Conservation (phyloP, 2,888 invertebrate genomes). For the Hirtodrosophila histrioides region DNA sequence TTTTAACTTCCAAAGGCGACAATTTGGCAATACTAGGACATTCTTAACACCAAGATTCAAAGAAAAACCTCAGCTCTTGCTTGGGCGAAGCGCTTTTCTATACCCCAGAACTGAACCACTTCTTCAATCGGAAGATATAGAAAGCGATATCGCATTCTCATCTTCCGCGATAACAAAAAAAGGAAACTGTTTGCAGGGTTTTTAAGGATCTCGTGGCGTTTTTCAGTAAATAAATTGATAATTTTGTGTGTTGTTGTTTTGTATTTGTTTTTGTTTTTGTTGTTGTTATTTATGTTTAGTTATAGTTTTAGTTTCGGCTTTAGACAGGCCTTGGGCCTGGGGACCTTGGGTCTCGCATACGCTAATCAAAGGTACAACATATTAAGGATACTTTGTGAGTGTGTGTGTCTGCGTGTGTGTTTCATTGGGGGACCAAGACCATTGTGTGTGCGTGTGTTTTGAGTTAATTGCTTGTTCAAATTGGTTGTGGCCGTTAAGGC, state of each 20-base stretch:
- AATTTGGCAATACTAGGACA: too few relatives aligned
- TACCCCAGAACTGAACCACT: too few relatives aligned
- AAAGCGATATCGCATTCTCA: too few relatives aligned
- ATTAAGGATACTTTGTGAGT: background rate
- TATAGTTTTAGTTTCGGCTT: background rate
- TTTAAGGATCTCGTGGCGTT: constrained; percentile 11
- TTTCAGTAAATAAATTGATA: background rate
- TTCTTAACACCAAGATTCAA: too few relatives aligned
- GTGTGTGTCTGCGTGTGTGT: constrained; percentile 1
- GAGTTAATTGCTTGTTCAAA: constrained; percentile 7
- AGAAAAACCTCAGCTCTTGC: too few relatives aligned
- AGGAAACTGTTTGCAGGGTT: too few relatives aligned
- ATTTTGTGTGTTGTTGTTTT: constrained; percentile 12
- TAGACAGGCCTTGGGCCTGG: constrained; percentile 4
- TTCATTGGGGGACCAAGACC: constrained; percentile 41
- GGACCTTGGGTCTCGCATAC: constrained; percentile 15
- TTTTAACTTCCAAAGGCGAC: too few relatives aligned
- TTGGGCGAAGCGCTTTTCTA: too few relatives aligned
- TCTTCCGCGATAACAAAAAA: too few relatives aligned
- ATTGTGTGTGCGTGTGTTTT: constrained; percentile 25
- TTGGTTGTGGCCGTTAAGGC: constrained; percentile 8
- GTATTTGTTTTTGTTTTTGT: constrained; percentile 4
- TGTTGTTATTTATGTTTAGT: constrained; percentile 5
- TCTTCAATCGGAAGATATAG: too few relatives aligned
- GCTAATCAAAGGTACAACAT: constrained; percentile 12